phyloP scores from a whole-genome alignment of 2,888 invertebrate genomes.

The Parthenolecanium corni region DNA sequence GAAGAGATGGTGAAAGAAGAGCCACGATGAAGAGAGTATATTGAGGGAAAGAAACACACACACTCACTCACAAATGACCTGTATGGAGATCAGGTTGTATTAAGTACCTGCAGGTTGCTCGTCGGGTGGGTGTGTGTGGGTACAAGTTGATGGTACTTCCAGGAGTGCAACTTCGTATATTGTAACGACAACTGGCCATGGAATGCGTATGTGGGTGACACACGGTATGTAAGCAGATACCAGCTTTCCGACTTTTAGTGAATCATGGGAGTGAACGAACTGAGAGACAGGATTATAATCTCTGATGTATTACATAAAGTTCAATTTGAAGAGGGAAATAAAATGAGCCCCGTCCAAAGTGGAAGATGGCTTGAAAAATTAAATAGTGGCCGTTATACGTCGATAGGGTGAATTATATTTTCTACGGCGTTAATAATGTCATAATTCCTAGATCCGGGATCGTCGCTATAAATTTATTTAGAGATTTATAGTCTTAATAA shows the following conservation, averaged over 20 bases:
- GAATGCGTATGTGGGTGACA: constrained; percentile 27
- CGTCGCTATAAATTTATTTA: constrained; percentile 13
- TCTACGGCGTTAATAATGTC: constrained; percentile 19
- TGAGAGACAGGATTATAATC: constrained; percentile 13
- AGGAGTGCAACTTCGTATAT: constrained; percentile 26
- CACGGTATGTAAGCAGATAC: constrained; percentile 15
- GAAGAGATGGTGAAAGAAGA: neutral
- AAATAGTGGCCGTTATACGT: neutral
- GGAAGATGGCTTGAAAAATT: neutral
- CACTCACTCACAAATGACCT: constrained; percentile 23
- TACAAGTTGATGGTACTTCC: constrained; percentile 25
- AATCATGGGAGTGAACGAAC: constrained; percentile 26
- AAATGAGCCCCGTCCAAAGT: neutral
- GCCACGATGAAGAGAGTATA: constrained; percentile 4
- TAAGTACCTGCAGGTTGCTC: constrained; percentile 22
- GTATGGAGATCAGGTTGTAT: constrained; percentile 27
- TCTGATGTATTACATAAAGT: constrained; percentile 22
- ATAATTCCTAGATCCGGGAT: constrained; percentile 26
- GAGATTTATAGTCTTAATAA: neutral
- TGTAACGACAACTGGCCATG: constrained; percentile 24
- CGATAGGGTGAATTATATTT: constrained; percentile 17
- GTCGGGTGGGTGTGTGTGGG: constrained; percentile 24
- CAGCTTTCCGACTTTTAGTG: neutral
- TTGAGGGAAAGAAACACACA: neutral
- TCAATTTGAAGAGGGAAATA: constrained; percentile 12